phyloP scores from a whole-genome alignment of 2,797 vertebrate species.

The Coranthus polyacanthus region DNA sequence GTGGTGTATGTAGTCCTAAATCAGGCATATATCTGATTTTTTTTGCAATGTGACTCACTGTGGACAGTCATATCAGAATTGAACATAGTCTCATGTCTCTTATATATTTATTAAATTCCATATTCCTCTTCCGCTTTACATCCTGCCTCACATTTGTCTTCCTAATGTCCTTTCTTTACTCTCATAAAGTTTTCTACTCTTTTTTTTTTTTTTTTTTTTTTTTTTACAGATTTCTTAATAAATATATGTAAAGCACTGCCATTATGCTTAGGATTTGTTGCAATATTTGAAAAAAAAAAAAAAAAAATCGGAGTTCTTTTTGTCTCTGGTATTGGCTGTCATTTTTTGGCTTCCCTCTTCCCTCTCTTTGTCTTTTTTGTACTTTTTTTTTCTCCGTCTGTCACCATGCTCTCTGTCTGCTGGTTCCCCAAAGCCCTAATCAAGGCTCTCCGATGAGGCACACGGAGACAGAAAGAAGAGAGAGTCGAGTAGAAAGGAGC shows the following conservation, averaged over 20 bases:
- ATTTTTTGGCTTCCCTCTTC: not conserved
- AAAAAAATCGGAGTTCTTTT: slow-evolving; percentile 20
- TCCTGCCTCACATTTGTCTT: slow-evolving; percentile 2
- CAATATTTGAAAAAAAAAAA: not conserved
- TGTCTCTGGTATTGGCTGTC: slow-evolving; percentile 13
- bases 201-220: not conserved
- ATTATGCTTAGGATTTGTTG: not conserved
- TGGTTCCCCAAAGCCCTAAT: slow-evolving; percentile 80
- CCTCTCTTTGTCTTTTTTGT: slow-evolving; percentile 4
- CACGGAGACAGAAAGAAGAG: slow-evolving; percentile 54
- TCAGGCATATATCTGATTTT: no score
- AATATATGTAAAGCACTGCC: not conserved
- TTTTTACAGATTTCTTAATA: not conserved
- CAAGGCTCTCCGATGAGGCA: slow-evolving; percentile 67
- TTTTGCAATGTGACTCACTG: no score
- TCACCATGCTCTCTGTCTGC: slow-evolving; percentile 55
- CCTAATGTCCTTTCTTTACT: not conserved
- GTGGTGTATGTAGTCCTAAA: no score
- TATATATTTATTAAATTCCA: no score
- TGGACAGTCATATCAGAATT: no score
- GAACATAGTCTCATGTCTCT: no score
- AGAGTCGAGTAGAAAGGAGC: slow-evolving; percentile 23
- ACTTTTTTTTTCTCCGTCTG: slow-evolving; percentile 21
- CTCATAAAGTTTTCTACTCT: not conserved
- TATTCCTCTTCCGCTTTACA: not conserved